phyloP scores from a whole-genome alignment of 2,888 invertebrate species.

The Pycnomerus fuliginosus region DNA sequence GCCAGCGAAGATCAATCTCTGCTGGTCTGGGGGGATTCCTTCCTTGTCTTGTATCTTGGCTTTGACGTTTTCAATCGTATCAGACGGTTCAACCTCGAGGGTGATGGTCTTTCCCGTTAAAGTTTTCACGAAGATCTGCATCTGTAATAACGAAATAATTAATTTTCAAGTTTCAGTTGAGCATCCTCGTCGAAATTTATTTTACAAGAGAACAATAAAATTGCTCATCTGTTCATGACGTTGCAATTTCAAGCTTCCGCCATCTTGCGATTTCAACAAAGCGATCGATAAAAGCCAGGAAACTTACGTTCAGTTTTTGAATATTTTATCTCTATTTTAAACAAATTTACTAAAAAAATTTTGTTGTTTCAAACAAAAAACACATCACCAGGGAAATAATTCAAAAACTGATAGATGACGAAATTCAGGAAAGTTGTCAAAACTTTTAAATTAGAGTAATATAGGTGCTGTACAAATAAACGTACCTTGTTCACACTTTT shows the following conservation, averaged over 20 bases:
- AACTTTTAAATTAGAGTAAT: neutral
- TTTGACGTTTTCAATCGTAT: constrained; percentile 93
- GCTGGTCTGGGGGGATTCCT: constrained; percentile 66
- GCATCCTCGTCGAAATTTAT: constrained; percentile 1
- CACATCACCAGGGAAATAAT: constrained; percentile 11
- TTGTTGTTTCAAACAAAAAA: constrained; percentile 21
- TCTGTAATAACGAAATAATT: constrained; percentile 25
- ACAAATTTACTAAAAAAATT: constrained; percentile 19
- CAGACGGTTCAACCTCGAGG: constrained; percentile 67
- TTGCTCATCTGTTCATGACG: neutral
- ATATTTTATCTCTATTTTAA: constrained; percentile 3
- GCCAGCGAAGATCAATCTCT: constrained; percentile 78
- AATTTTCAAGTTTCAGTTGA: constrained; percentile 1
- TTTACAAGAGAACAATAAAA: neutral
- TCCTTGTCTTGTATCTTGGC: constrained; percentile 64
- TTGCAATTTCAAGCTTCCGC: neutral
- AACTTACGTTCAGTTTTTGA: constrained; percentile 4
- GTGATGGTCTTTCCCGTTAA: constrained; percentile 63
- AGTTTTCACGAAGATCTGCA: constrained; percentile 58
- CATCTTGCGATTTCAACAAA: neutral
- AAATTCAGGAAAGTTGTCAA: neutral
- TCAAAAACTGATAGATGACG: neutral
- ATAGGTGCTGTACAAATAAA: neutral
- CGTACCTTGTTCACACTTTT: too few relatives aligned
- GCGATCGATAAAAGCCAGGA: neutral